A percentile compares a stretch with the other conserved stretches of the same genome.
Conservation (phyloP, 2,888 invertebrate genomes). For the Ceratothoa steindachneri region DNA sequence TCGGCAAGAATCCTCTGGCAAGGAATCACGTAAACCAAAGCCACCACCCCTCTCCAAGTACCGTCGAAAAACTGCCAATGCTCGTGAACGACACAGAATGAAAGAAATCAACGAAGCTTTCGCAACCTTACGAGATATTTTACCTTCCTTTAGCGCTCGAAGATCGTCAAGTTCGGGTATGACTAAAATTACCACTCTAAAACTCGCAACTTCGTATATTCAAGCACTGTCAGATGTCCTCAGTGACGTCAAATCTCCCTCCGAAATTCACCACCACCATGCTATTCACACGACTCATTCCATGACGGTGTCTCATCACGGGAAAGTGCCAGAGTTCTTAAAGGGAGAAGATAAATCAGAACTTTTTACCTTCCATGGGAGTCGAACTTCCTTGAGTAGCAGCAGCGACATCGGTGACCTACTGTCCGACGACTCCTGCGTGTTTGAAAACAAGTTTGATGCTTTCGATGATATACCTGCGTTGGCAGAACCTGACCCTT, state of each 20-base stretch:
- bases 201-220: conserved; percentile 79
- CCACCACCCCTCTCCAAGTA: conserved; percentile 75
- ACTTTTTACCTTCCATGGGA: neutral
- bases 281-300: neutral
- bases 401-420: conserved; percentile 22
- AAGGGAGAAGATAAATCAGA: neutral
- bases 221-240: conserved; percentile 34
- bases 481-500: conserved; percentile 24
- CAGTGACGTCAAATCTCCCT: conserved; percentile 11
- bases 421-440: conserved; percentile 25
- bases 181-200: conserved; percentile 81
- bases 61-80: conserved; percentile 82
- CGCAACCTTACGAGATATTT: conserved; percentile 70
- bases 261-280: neutral
- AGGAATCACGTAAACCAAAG: conserved; percentile 52
- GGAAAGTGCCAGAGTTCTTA: neutral
- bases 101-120: conserved; percentile 75
- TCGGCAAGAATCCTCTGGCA: neutral
- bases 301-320: neutral
- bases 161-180: conserved; percentile 26
- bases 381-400: conserved; percentile 20
- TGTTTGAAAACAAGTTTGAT: conserved; percentile 30
- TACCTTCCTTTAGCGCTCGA: conserved; percentile 58
- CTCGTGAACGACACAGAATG: conserved; percentile 80
- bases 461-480: conserved; percentile 32